A percentile compares a stretch with the other conserved stretches of the same genome.
Conservation (phyloP, 2,113 vertebrate species). For the Oxyruncus cristatus region DNA sequence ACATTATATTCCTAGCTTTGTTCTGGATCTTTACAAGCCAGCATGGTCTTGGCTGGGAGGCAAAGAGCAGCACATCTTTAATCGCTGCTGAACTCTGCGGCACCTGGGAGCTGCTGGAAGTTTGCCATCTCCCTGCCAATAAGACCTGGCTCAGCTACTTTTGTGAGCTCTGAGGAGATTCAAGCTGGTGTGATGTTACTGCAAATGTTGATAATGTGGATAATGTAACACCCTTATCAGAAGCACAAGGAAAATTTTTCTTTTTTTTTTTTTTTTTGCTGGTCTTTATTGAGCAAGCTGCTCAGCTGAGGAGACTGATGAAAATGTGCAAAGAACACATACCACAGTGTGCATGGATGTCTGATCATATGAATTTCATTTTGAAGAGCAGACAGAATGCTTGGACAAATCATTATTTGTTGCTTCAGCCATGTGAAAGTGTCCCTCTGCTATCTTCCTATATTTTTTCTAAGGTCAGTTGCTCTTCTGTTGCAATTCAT, state of each 20-base stretch:
- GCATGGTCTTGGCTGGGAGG: neutral
- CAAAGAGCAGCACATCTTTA: neutral
- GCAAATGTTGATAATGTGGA: neutral
- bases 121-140: neutral
- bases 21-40: neutral
- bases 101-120: neutral
- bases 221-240: neutral
- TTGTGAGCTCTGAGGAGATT: neutral
- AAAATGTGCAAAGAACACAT: neutral
- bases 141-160: neutral
- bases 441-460: neutral
- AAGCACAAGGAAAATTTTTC: neutral
- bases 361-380: constrained; percentile 27
- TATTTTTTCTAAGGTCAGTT: neutral
- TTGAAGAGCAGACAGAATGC: constrained; percentile 15
- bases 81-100: neutral
- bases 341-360: neutral
- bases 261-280: neutral
- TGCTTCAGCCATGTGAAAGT: neutral
- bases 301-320: neutral
- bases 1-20: neutral
- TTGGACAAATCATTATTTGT: neutral
- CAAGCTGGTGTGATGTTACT: neutral
- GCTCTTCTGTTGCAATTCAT: neutral
- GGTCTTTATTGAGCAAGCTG: neutral